These are phyloP conservation scores for Neolamprologus kungweensis DNA, from an alignment of 2,113 vertebrate species.

Conservation along the genomic window DNA sequence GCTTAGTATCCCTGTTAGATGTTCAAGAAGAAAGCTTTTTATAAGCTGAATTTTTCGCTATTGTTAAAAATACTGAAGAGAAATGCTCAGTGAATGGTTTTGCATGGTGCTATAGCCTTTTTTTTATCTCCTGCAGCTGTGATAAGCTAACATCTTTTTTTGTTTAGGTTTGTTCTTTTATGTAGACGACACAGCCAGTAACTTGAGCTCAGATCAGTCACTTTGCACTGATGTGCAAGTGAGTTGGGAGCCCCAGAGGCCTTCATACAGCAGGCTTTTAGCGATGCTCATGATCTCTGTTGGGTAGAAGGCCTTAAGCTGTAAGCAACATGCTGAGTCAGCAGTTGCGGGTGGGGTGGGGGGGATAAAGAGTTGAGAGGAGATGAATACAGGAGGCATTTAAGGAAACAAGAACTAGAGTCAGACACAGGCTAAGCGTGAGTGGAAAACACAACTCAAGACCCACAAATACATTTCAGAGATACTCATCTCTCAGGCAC, in stretches of 20 bases:
- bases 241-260: not conserved
- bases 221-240: not conserved
- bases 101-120: not conserved
- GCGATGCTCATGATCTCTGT: not conserved
- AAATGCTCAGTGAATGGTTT: not conserved
- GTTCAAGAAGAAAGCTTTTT: not conserved
- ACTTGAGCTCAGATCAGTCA: not conserved
- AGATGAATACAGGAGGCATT: not conserved
- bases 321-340: conserved; percentile 32
- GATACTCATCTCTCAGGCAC: not conserved
- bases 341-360: not conserved
- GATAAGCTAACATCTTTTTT: not conserved
- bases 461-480: not conserved
- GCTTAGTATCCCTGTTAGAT: not conserved
- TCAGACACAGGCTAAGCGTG: not conserved
- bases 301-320: not conserved
- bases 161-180: not conserved
- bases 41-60: not conserved
- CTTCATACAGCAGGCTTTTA: not conserved
- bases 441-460: not conserved
- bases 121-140: not conserved
- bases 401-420: not conserved
- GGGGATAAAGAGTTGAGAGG: not conserved
- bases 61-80: not conserved
- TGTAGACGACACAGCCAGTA: not conserved